Evolutionary conservation across 92 coral and sea anemone genomes (phyloP).

Genomic region (Siderastrea radians): DNA sequence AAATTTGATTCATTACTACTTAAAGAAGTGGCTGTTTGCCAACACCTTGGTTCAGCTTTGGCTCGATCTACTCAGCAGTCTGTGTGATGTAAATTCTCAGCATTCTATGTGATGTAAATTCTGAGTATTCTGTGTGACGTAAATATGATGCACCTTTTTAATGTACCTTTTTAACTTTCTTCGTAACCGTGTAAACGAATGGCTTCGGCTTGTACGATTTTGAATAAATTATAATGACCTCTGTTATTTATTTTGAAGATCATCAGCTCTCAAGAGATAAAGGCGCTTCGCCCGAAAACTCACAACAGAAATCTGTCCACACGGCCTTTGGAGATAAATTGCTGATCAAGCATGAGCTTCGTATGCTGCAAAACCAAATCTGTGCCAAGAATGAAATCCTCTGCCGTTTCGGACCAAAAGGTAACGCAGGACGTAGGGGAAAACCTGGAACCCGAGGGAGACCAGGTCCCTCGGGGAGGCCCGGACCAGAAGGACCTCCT

Average conservation of each 20-base stretch:
- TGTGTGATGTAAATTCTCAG: too few relatives aligned
- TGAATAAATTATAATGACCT: not conserved
- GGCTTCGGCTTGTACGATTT: too few relatives aligned
- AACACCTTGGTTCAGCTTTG: too few relatives aligned
- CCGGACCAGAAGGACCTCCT: slow-evolving; percentile 58
- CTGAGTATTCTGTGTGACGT: too few relatives aligned
- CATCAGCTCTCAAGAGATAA: not conserved
- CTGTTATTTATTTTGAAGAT: not conserved
- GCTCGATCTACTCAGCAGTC: too few relatives aligned
- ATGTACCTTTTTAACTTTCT: too few relatives aligned
- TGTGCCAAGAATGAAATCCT: slow-evolving; percentile 67
- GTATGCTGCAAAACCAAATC: slow-evolving; percentile 53
- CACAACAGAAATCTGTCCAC: not conserved
- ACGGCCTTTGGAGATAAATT: not conserved
- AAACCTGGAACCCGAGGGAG: slow-evolving; percentile 66
- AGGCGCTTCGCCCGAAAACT: not conserved
- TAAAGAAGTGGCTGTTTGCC: too few relatives aligned
- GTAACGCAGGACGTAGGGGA: slow-evolving; percentile 72
- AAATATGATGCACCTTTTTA: too few relatives aligned
- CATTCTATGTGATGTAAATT: too few relatives aligned
- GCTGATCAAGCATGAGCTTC: slow-evolving; percentile 60
- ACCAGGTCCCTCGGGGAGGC: slow-evolving; percentile 57
- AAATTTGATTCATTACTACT: too few relatives aligned
- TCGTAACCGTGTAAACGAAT: too few relatives aligned
- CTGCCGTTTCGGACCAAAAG: slow-evolving; percentile 74